Percentiles rank a stretch among this genome's conserved stretches.
Evolutionary conservation across 2,113 vertebrate species (phyloP).

Genomic region (Planiliza haematocheilus): DNA sequence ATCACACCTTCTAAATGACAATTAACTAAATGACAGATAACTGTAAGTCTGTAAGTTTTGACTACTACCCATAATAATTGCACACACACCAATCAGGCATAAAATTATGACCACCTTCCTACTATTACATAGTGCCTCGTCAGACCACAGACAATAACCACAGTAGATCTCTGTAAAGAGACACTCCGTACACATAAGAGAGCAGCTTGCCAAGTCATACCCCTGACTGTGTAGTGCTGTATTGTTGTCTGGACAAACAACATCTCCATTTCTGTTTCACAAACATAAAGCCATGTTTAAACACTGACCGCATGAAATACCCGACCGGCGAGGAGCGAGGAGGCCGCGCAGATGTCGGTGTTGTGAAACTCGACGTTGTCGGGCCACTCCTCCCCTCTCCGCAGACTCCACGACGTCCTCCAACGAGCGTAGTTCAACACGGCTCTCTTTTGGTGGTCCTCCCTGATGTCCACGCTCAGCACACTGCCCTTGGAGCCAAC

Average conservation of each 20-base stretch:
- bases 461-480: constrained; percentile 89
- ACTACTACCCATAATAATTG: too few relatives aligned
- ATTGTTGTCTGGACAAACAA: neutral
- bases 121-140: too few relatives aligned
- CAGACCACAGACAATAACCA: too few relatives aligned
- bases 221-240: neutral
- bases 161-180: too few relatives aligned
- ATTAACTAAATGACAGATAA: too few relatives aligned
- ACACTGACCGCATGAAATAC: constrained; percentile 86
- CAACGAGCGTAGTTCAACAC: constrained; percentile 88
- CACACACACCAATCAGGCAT: too few relatives aligned
- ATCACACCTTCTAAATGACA: too few relatives aligned
- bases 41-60: too few relatives aligned
- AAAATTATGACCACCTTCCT: too few relatives aligned
- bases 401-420: constrained; percentile 85
- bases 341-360: constrained; percentile 83
- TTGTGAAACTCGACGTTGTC: constrained; percentile 89
- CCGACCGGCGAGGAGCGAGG: constrained; percentile 79
- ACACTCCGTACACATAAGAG: too few relatives aligned
- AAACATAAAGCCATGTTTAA: neutral
- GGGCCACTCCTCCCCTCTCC: constrained; percentile 87
- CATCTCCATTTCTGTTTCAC: neutral
- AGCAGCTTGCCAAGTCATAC: too few relatives aligned
- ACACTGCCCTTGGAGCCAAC: constrained; percentile 89
- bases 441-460: constrained; percentile 87